Evolutionary conservation across 2,888 invertebrate species (phyloP).

Genomic region (Epicampocera succincta): DNA sequence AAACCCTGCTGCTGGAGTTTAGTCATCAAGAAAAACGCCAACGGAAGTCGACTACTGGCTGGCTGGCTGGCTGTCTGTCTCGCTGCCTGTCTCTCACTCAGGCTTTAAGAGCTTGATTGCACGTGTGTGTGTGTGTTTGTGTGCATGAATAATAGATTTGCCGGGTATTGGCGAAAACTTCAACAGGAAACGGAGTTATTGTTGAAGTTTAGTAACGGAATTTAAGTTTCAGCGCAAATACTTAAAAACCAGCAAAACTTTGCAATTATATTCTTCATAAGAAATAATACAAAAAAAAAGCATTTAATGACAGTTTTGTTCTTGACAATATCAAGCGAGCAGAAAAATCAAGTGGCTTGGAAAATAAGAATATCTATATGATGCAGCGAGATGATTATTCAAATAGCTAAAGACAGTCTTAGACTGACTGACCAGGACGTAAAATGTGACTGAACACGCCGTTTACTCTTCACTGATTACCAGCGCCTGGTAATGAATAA

Average conservation of each 20-base stretch:
- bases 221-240: slow-evolving; percentile 37
- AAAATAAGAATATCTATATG: too few relatives aligned
- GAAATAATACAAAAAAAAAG: too few relatives aligned
- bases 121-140: not conserved
- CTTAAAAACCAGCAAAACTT: slow-evolving; percentile 46
- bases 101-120: not conserved
- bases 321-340: not conserved
- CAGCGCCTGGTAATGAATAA: too few relatives aligned
- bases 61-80: slow-evolving; percentile 5
- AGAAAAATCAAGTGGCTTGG: too few relatives aligned
- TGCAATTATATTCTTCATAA: not conserved
- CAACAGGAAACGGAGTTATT: slow-evolving; percentile 44
- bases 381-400: too few relatives aligned
- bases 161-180: slow-evolving; percentile 11
- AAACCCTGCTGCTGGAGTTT: slow-evolving; percentile 55
- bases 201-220: slow-evolving; percentile 45
- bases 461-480: too few relatives aligned
- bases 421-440: too few relatives aligned
- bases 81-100: not conserved
- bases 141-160: slow-evolving; percentile 1
- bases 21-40: slow-evolving; percentile 68
- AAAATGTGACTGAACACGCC: too few relatives aligned
- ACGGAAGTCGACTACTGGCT: slow-evolving; percentile 59
- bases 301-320: slow-evolving; percentile 19
- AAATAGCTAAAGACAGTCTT: too few relatives aligned